phyloP scores from a whole-genome alignment of 2,113 vertebrate species.

The Typhlomys cinereus region DNA sequence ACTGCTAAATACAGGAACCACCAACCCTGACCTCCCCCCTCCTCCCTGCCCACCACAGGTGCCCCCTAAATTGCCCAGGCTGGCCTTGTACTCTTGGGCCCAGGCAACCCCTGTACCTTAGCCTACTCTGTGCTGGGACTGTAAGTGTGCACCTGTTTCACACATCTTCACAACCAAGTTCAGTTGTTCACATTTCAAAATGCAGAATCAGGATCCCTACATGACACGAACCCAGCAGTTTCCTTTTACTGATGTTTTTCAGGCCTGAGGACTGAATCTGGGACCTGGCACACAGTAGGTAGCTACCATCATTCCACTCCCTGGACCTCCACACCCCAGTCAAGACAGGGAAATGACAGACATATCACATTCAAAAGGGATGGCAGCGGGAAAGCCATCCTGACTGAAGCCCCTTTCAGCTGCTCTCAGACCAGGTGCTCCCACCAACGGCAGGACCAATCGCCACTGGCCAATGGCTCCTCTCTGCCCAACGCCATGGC shows the following conservation, averaged over 20 bases:
- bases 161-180: not conserved
- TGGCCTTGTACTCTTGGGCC: not conserved
- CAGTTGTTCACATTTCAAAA: not conserved
- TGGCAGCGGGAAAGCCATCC: not conserved
- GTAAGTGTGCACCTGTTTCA: not conserved
- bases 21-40: not conserved
- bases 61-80: not conserved
- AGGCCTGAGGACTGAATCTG: not conserved
- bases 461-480: not conserved
- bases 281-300: not conserved
- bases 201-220: not conserved
- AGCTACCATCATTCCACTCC: too few relatives aligned
- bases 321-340: not conserved
- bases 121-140: not conserved
- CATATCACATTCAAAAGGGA: rapidly evolving
- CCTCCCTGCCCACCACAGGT: not conserved
- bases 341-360: not conserved
- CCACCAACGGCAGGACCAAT: not conserved
- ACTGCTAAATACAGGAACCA: not conserved
- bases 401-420: too few relatives aligned
- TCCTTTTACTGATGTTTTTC: not conserved
- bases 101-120: not conserved
- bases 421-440: too few relatives aligned
- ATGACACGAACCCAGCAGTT: not conserved
- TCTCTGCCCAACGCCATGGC: not conserved